Conservation (phyloP, 2,888 invertebrate genomes). For the Anodontia alba region DNA sequence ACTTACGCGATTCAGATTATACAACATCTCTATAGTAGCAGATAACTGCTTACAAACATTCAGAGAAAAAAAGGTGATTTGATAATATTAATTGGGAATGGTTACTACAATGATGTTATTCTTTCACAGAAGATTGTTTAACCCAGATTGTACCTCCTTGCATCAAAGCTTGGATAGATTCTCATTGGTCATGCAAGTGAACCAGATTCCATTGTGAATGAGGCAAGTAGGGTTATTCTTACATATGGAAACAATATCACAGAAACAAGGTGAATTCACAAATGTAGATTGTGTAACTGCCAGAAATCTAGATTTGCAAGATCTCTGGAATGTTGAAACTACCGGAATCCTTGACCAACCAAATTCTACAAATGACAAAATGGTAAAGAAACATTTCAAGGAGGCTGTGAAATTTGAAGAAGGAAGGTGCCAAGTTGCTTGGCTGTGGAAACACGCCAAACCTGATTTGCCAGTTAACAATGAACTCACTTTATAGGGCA, state of each 20-base stretch:
- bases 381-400: constrained; percentile 27
- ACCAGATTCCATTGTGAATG: not conserved
- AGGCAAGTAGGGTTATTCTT: too few species aligned
- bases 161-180: not conserved
- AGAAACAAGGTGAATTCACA: not conserved
- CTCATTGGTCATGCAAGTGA: not conserved
- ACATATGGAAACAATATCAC: not conserved
- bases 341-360: constrained; percentile 19
- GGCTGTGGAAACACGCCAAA: constrained; percentile 30
- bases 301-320: constrained; percentile 21
- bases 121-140: not conserved
- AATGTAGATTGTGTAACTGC: not conserved
- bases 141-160: not conserved
- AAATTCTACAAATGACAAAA: constrained; percentile 13
- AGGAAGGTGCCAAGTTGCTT: constrained; percentile 20
- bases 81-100: not conserved
- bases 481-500: constrained; percentile 14
- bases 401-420: constrained; percentile 18
- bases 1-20: not conserved
- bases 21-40: not conserved
- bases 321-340: constrained; percentile 29
- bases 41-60: not conserved
- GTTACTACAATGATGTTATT: not conserved
- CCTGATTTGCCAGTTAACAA: constrained; percentile 26
- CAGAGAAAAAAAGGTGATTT: not conserved